Base-by-base conservation (phyloP, 2,797 vertebrate species). In the Gymnocypris eckloni region DNA sequence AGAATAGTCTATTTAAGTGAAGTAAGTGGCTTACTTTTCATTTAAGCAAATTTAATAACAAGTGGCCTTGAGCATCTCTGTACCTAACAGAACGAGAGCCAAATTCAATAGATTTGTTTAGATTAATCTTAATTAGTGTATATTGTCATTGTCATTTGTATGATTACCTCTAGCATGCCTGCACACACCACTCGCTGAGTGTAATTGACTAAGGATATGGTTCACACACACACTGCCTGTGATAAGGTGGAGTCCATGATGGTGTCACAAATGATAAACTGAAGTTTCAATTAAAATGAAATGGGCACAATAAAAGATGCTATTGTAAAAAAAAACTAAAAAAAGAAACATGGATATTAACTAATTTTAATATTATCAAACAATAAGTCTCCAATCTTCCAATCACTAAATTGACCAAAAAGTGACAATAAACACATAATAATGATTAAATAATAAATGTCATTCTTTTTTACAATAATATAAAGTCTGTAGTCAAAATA, bases 71-170 rank as follows among this genome's bases (percentile, higher is more conserved):
- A 45, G 37, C 9, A 43, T 59, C 15, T 75, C 20, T 76, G 33
- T 20, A 54, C 41, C 22, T 41, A 67, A n/a, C 28, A 67, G 45
- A 69, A 84, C 25, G 2, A 54, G 9, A 67, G 22, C 45, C 66
- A 84, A 28, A 28, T 41, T 76, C 33, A 76, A 25, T 50, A 18
- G 10, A 45, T 72, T 33, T 72, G 39, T 82, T 22, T 59, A 75
- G 54, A 64, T 76, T 76, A 0, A 9, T 28, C 25, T 18, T 48
- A 33, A 59, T 72, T 61, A 43, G 45, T 37, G 56, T 50, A 39
- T 15, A 66, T 39, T 76, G 9, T 39, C 4, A 28, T 76, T 66
- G 64, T 39, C 28, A 59, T 43, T 61, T 28, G 39, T 15, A 33
- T 76, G 72, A 45, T 77, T 67, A 83, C 45, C 18, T 37, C 28